Evolutionary conservation across 2,888 invertebrate species (phyloP).

Genomic region (Macrophya alboannulata): DNA sequence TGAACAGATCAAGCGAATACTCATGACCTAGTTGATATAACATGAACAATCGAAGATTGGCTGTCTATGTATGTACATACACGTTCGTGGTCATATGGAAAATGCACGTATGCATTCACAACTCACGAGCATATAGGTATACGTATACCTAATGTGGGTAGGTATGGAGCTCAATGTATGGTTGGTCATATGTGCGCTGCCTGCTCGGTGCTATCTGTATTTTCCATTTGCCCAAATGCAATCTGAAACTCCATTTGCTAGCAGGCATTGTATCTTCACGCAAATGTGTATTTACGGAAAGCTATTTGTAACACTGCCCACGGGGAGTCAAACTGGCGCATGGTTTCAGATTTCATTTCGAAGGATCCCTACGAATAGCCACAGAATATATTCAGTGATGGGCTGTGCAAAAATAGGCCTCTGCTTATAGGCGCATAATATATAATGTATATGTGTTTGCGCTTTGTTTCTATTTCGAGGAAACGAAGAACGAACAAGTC

Average conservation of each 20-base stretch:
- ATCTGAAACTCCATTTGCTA: conserved; percentile 54
- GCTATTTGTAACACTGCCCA: conserved; percentile 55
- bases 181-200: conserved; percentile 4
- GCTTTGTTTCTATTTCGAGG: conserved; percentile 11
- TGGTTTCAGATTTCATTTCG: conserved; percentile 48
- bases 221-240: conserved; percentile 54
- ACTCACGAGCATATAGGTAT: not conserved
- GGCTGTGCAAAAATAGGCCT: conserved; percentile 30
- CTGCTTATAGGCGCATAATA: not conserved
- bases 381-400: conserved; percentile 45
- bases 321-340: conserved; percentile 50
- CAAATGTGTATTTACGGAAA: conserved; percentile 54
- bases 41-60: conserved; percentile 23
- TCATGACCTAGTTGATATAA: conserved; percentile 24
- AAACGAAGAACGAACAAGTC: not conserved
- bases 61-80: conserved; percentile 6
- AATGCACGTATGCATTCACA: conserved; percentile 17
- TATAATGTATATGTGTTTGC: conserved; percentile 14
- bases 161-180: not conserved
- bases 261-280: conserved; percentile 54
- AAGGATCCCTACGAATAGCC: conserved; percentile 36
- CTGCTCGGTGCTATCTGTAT: conserved; percentile 38
- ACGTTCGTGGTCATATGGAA: not conserved
- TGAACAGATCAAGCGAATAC: conserved; percentile 23
- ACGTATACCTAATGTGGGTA: conserved; percentile 36